Percentiles rank a stretch among this genome's conserved stretches.
Evolutionary conservation across 2,888 invertebrate species (phyloP).

Genomic region (Selenia dentaria): DNA sequence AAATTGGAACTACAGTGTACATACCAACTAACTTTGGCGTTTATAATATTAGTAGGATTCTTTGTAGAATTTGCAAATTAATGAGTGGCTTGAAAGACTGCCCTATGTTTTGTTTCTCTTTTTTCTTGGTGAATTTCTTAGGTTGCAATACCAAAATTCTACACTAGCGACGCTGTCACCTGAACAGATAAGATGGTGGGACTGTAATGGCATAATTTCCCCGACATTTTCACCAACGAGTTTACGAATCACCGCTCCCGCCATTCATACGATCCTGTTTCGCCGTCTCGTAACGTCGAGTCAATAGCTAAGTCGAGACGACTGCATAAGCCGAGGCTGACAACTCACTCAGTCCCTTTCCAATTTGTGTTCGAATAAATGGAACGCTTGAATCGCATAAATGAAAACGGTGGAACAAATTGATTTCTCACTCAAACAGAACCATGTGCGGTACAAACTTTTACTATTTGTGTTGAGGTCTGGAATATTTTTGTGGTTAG

Average conservation of each 20-base stretch:
- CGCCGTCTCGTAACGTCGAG: constrained; percentile 41
- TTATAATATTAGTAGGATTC: no score
- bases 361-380: constrained; percentile 81
- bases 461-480: constrained; percentile 47
- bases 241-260: constrained; percentile 43
- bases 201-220: constrained; percentile 34
- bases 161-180: no score
- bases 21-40: no score
- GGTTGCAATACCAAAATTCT: no score
- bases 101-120: no score
- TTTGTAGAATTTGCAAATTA: no score
- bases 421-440: constrained; percentile 81
- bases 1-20: no score
- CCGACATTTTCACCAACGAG: constrained; percentile 31
- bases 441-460: constrained; percentile 55
- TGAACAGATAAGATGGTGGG: no score
- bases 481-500: constrained; percentile 37
- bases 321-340: constrained; percentile 78
- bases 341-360: constrained; percentile 78
- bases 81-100: no score
- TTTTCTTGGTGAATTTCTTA: no score
- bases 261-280: constrained; percentile 45
- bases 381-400: constrained; percentile 76
- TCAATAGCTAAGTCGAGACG: constrained; percentile 61
- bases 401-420: constrained; percentile 81